Evolutionary conservation across 2,888 invertebrate genomes (phyloP).

Genomic region (Stenoptilia bipunctidactyla): DNA sequence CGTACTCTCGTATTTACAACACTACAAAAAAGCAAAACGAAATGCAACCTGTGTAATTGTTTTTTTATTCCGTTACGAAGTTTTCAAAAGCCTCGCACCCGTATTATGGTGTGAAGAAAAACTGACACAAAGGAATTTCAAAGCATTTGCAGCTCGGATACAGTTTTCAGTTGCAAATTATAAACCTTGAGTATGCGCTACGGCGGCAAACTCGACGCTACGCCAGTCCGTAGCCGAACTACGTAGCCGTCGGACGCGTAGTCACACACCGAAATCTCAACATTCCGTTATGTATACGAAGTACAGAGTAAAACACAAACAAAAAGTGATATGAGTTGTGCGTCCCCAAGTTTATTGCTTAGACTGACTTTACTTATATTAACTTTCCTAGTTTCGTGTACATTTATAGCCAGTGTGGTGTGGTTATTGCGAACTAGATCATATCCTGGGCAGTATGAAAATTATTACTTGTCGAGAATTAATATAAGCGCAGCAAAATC

Average conservation of each 20-base stretch:
- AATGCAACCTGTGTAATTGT: not conserved
- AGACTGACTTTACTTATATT: constrained; percentile 58
- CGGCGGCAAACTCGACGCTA: constrained; percentile 18
- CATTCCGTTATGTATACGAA: constrained; percentile 54
- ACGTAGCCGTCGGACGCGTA: constrained; percentile 42
- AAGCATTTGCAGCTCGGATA: constrained; percentile 59
- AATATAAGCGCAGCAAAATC: constrained; percentile 47
- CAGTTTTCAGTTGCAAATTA: constrained; percentile 59
- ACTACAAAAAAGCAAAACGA: too few relatives aligned
- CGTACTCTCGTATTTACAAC: too few relatives aligned
- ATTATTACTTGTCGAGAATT: constrained; percentile 69
- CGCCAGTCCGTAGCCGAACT: constrained; percentile 50
- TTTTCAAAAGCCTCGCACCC: not conserved
- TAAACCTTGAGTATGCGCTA: constrained; percentile 43
- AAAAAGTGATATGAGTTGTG: constrained; percentile 70
- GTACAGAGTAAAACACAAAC: constrained; percentile 53
- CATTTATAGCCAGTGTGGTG: constrained; percentile 59
- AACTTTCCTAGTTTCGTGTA: constrained; percentile 57
- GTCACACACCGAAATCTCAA: constrained; percentile 43
- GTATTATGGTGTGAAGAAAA: not conserved
- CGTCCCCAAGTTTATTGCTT: constrained; percentile 52
- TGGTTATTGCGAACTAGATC: constrained; percentile 54
- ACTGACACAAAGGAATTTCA: constrained; percentile 51
- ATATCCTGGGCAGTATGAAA: constrained; percentile 56
- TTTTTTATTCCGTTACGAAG: not conserved